Evolutionary conservation across 2,797 vertebrate species (phyloP).

Genomic region (Fringilla coelebs): DNA sequence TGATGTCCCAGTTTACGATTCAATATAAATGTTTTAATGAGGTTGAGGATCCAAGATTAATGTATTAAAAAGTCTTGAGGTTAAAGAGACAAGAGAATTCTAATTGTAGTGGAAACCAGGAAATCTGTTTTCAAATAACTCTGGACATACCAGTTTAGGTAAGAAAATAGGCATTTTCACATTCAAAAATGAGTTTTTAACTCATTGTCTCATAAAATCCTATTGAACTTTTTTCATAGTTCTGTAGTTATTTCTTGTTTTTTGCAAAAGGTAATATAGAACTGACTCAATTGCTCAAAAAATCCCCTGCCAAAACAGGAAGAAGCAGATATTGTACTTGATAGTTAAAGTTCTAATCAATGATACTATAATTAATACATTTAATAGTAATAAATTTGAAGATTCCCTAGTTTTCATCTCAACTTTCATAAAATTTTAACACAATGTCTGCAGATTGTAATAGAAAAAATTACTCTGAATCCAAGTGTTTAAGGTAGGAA

Average conservation of each 20-base stretch:
- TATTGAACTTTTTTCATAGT: accelerated
- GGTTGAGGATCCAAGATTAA: not conserved
- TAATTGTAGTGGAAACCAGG: not conserved
- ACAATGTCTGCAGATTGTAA: not conserved
- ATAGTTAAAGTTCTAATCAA: not conserved
- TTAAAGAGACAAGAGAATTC: not conserved
- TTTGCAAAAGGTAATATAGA: not conserved
- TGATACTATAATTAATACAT: not conserved
- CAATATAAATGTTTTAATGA: not conserved
- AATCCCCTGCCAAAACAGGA: not conserved
- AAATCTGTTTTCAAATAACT: not conserved
- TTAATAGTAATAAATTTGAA: not conserved
- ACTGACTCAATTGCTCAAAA: not conserved
- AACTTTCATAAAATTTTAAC: not conserved
- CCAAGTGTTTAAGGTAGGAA: not conserved
- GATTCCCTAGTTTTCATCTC: not conserved
- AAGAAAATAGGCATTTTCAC: not conserved
- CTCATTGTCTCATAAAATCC: not conserved
- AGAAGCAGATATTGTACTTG: not conserved
- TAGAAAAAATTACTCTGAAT: not conserved
- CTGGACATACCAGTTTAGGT: not conserved
- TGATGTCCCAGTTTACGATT: not conserved
- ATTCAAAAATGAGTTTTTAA: not conserved
- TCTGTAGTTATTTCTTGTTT: not conserved
- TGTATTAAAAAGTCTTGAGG: not conserved